Conservation (phyloP, 2,113 vertebrate species). For the Protobothrops flavoviridis region DNA sequence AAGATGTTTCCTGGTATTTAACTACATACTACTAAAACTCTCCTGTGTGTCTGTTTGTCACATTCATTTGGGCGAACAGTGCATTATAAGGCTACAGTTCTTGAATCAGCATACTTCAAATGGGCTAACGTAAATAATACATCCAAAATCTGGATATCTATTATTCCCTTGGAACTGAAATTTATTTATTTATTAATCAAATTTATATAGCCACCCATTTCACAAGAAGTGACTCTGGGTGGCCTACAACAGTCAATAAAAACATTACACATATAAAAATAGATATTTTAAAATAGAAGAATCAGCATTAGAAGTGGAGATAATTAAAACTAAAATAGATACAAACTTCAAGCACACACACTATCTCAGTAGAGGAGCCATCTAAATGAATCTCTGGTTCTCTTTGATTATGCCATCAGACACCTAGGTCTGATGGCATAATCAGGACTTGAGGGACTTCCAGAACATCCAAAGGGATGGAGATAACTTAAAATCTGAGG, state of each 20-base stretch:
- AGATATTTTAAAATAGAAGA: neutral
- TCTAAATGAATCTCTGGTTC: neutral
- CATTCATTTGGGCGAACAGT: neutral
- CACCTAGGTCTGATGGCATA: neutral
- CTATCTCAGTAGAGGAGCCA: neutral
- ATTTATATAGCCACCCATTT: neutral
- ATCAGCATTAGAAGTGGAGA: neutral
- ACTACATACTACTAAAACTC: neutral
- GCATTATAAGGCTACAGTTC: neutral
- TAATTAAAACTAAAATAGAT: neutral
- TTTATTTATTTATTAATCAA: neutral
- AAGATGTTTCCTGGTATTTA: neutral
- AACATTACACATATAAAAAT: neutral
- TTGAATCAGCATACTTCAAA: neutral
- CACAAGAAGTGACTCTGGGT: neutral
- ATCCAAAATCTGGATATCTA: neutral
- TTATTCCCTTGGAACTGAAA: neutral
- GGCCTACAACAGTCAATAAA: neutral
- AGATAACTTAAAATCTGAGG: neutral
- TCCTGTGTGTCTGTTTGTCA: neutral
- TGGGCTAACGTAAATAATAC: neutral
- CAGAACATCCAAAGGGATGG: neutral
- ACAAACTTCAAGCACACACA: neutral
- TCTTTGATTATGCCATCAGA: too few species aligned
- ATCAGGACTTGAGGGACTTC: neutral